phyloP scores from a whole-genome alignment of 1,140 invertebrate genomes.

The Hyphantria cunea region DNA sequence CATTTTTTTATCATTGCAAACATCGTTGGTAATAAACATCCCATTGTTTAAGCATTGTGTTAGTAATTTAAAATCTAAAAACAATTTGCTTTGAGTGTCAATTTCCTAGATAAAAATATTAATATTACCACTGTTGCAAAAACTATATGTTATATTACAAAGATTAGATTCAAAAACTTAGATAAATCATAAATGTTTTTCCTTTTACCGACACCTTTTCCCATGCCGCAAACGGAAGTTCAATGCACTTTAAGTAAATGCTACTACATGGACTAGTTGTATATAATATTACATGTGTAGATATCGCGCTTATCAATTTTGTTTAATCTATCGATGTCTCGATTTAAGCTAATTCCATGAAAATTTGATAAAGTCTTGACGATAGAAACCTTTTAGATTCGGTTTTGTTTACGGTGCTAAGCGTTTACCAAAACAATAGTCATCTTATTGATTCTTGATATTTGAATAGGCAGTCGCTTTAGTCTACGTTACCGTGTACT shows the following conservation, averaged over 20 bases:
- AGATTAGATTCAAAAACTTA: no score
- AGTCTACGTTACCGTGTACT: constrained; percentile 4
- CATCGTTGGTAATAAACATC: neutral
- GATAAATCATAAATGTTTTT: no score
- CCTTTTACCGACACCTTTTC: constrained; percentile 61
- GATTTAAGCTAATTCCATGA: no score
- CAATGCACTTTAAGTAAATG: constrained; percentile 61
- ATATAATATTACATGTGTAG: constrained; percentile 26
- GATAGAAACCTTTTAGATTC: neutral
- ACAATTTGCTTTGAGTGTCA: no score
- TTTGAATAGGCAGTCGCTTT: constrained; percentile 12
- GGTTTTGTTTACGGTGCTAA: neutral
- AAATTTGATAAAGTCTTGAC: no score
- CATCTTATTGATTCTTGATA: constrained; percentile 20
- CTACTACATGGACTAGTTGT: no score
- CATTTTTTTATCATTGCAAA: constrained; percentile 24
- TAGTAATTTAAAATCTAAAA: neutral
- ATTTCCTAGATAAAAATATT: no score
- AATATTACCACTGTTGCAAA: no score
- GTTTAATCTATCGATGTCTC: constrained; percentile 49
- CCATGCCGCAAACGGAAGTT: constrained; percentile 71
- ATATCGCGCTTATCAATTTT: constrained; percentile 57
- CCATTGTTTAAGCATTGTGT: neutral
- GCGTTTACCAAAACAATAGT: constrained; percentile 17
- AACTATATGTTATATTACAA: no score